Evolutionary conservation across 2,888 invertebrate genomes (phyloP), one percentile per base, ranked within the genome.

Genomic region (Ellobium chinense): DNA sequence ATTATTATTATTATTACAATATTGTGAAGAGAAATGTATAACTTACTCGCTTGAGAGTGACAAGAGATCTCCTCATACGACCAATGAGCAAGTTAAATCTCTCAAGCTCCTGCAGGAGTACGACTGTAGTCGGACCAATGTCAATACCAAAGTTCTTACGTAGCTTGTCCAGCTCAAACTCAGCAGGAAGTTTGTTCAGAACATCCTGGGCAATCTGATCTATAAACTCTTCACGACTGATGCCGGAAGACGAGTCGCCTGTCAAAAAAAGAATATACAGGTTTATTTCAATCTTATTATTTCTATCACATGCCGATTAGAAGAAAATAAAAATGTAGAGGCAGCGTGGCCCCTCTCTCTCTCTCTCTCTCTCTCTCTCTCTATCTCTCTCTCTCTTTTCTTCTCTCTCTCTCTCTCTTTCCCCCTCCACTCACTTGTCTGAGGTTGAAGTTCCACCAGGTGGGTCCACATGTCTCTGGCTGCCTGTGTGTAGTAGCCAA

Each of bases 401-500:
- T n/a, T n/a, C n/a, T n/a, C n/a, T n/a, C n/a, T n/a, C n/a, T n/a
- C n/a, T n/a, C n/a, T n/a, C n/a, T n/a, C n/a, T n/a, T n/a, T n/a
- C n/a, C n/a, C n/a, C n/a, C n/a, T n/a, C n/a, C n/a, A 12, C 93
- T 93, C 91, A 97, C 97, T 96, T 78, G 96, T 96, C 94, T 97
- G 97, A 18, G 98, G 98, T 92, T 98, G 98, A 63, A 98, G 93
- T 88, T 97, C 97, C 85, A 97, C 96, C 86, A 98, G 95, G 91
- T 96, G 95, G 63, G 93, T 94, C 97, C 97, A 98, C 94, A 98
- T 97, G 91, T 96, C 96, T 87, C 96, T 95, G 14, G 97, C 96
- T 0, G 97, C 96, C 92, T 96, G 95, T 76, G 97, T 97, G 93
- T 97, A 97, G 94, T 97, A 98, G 9, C 97, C 97, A 91, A 98